These are phyloP conservation scores for Tanypteryx hageni DNA, from an alignment of 2,888 invertebrate genomes.

Conservation along the genomic window DNA sequence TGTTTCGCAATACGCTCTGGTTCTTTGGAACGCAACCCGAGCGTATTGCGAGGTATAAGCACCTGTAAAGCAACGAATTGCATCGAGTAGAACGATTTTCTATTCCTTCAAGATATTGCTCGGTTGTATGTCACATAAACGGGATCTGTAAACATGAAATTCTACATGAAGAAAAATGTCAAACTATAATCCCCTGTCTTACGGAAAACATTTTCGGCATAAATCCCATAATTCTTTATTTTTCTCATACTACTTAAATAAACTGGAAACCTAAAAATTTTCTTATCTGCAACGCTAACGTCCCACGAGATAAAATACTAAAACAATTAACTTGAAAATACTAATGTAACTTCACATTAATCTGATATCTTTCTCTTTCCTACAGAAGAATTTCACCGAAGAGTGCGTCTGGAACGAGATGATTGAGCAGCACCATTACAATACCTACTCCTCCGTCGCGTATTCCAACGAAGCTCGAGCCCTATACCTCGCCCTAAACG, in stretches of 20 bases:
- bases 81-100: no score
- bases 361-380: constrained; percentile 74
- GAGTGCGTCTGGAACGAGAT: constrained; percentile 93
- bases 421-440: constrained; percentile 90
- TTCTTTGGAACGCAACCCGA: no score
- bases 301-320: no score
- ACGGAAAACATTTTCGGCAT: neutral
- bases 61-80: no score
- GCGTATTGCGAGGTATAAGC: no score
- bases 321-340: no score
- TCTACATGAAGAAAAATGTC: neutral
- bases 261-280: neutral
- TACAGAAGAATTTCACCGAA: constrained; percentile 90
- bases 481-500: constrained; percentile 86
- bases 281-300: neutral
- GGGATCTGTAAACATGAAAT: neutral
- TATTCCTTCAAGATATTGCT: no score
- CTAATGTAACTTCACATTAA: neutral
- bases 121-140: neutral
- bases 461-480: constrained; percentile 82
- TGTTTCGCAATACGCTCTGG: no score
- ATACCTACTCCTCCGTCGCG: constrained; percentile 88
- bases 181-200: neutral
- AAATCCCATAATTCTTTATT: neutral
- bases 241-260: neutral